Evolutionary conservation across 2,113 vertebrate species (phyloP).

Genomic region (Hippocampus mohnikei): DNA sequence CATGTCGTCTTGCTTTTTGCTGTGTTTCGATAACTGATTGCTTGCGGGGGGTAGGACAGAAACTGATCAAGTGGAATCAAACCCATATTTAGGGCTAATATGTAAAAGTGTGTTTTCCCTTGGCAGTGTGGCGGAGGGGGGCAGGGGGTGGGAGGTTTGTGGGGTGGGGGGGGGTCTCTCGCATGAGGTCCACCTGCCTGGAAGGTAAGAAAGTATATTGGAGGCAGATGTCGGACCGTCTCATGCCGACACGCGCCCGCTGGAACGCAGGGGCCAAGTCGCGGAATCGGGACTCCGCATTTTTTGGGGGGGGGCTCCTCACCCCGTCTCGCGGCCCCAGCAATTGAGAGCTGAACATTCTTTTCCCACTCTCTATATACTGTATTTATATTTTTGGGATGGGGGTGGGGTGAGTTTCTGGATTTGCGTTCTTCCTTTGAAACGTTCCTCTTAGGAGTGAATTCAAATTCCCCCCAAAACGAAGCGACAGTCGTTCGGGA

Average conservation of each 20-base stretch:
- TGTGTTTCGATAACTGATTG: neutral
- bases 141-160: neutral
- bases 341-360: neutral
- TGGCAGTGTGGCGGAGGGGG: conserved; percentile 3
- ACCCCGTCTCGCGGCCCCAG: neutral
- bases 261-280: conserved; percentile 20
- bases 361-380: neutral
- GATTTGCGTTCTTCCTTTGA: no score
- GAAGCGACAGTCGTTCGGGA: neutral
- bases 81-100: neutral
- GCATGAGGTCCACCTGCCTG: conserved; percentile 17
- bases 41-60: neutral
- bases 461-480: neutral
- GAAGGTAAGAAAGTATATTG: conserved; percentile 42
- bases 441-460: no score
- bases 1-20: neutral
- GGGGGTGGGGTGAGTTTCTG: no score
- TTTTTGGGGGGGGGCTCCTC: neutral
- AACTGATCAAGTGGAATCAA: neutral
- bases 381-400: neutral
- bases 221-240: conserved; percentile 28
- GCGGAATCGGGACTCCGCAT: neutral
- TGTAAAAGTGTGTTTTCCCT: neutral
- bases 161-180: neutral
- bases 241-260: conserved; percentile 22